phyloP scores from a whole-genome alignment of 2,888 invertebrate genomes.

The Cosmopolites sordidus region DNA sequence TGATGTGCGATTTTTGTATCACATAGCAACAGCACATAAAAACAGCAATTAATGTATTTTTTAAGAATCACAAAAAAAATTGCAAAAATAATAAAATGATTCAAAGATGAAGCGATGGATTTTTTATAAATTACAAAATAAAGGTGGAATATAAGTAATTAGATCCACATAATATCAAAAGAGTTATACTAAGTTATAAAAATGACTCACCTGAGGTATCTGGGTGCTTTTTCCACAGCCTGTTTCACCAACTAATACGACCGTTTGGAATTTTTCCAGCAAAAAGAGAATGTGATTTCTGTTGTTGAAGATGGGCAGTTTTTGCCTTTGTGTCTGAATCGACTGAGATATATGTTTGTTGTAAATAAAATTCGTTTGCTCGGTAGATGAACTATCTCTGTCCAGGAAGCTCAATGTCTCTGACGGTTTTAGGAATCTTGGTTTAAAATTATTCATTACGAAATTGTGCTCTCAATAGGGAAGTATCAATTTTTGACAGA shows the following conservation, averaged over 20 bases:
- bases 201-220: constrained; percentile 78
- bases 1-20: no score
- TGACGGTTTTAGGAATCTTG: constrained; percentile 45
- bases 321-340: constrained; percentile 77
- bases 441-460: constrained; percentile 47
- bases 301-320: constrained; percentile 82
- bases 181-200: no score
- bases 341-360: constrained; percentile 82
- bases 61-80: no score
- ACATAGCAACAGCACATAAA: no score
- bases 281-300: constrained; percentile 84
- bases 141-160: no score
- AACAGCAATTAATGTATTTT: no score
- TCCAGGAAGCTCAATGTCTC: constrained; percentile 41
- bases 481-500: no score
- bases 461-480: no score
- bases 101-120: no score
- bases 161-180: no score
- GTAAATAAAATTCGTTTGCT: constrained; percentile 63
- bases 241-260: constrained; percentile 89
- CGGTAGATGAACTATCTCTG: constrained; percentile 36
- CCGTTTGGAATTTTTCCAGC: constrained; percentile 83
- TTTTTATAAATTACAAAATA: no score
- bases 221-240: constrained; percentile 97
- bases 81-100: no score